These are phyloP conservation scores for Thera britannica DNA, from an alignment of 2,888 invertebrate genomes.

Conservation along the genomic window DNA sequence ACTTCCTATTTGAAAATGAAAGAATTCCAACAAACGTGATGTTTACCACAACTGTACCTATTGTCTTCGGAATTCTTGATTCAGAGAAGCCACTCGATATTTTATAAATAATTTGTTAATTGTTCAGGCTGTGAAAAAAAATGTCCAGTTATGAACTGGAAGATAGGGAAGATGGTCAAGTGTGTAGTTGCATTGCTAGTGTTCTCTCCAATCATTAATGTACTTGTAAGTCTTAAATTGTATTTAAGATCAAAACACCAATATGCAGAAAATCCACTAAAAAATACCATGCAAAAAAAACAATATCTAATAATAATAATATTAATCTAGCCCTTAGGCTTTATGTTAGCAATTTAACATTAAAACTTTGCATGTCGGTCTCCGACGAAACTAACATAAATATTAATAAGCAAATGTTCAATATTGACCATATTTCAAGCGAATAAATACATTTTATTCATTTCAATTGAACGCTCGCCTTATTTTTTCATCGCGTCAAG, in stretches of 20 bases:
- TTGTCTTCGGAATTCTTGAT: constrained; percentile 22
- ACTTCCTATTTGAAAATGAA: background rate
- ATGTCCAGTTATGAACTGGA: constrained; percentile 9
- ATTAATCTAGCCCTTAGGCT: no score
- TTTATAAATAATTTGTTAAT: constrained; percentile 24
- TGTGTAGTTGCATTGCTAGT: constrained; percentile 13
- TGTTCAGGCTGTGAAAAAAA: constrained; percentile 7
- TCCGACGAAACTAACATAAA: no score
- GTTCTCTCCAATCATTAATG: constrained; percentile 15
- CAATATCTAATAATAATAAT: no score
- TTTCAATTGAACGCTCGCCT: no score
- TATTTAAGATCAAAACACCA: background rate
- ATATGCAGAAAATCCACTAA: no score
- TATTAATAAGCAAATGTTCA: no score
- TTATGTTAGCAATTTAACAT: no score
- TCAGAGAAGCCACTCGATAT: constrained; percentile 18
- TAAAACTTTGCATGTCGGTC: no score
- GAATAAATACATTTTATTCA: no score
- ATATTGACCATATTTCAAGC: no score
- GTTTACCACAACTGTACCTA: constrained; percentile 14
- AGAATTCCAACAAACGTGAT: constrained; percentile 18
- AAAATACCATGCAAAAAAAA: no score
- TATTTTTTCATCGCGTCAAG: no score
- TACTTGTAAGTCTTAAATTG: background rate
- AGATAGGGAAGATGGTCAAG: constrained; percentile 15